phyloP scores from a whole-genome alignment of 2,888 invertebrate species.

The Pandemis cinnamomeana region DNA sequence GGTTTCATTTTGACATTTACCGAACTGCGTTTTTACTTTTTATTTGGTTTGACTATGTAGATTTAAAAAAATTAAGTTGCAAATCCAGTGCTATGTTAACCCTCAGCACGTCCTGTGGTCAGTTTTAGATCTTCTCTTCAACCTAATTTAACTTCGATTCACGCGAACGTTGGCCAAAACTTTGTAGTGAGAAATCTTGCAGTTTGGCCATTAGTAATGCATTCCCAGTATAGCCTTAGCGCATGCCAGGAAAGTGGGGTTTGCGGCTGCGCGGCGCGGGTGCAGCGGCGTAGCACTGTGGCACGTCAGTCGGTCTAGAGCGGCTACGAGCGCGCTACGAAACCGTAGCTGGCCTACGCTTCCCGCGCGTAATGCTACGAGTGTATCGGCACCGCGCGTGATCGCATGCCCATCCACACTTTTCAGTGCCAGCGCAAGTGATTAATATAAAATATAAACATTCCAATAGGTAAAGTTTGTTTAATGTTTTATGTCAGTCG shows the following conservation, averaged over 20 bases:
- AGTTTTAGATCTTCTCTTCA: background rate
- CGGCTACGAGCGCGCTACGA: slow-evolving; percentile 56
- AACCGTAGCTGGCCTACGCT: slow-evolving; percentile 42
- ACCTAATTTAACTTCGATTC: slow-evolving; percentile 2
- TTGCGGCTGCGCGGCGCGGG: slow-evolving; percentile 76
- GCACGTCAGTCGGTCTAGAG: slow-evolving; percentile 64
- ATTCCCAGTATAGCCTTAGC: slow-evolving; percentile 20
- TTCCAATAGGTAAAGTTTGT: slow-evolving; percentile 72
- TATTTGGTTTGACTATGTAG: too few relatives aligned
- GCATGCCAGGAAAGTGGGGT: slow-evolving; percentile 44
- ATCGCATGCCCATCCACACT: slow-evolving; percentile 69
- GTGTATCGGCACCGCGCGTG: slow-evolving; percentile 58
- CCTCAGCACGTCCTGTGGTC: background rate
- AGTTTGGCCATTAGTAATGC: slow-evolving; percentile 27
- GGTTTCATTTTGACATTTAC: too few relatives aligned
- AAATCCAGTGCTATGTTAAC: too few relatives aligned
- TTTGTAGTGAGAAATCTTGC: slow-evolving; percentile 32
- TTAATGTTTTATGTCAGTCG: slow-evolving; percentile 56
- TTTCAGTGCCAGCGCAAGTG: slow-evolving; percentile 73
- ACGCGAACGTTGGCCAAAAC: background rate
- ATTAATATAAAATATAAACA: slow-evolving; percentile 74
- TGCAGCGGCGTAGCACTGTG: slow-evolving; percentile 57
- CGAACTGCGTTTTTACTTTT: too few relatives aligned
- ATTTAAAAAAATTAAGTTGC: too few relatives aligned
- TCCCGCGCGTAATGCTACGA: slow-evolving; percentile 59